These are phyloP conservation scores for Onychomys arenicola DNA, from an alignment of 2,797 vertebrate genomes.

Conservation along the genomic window DNA sequence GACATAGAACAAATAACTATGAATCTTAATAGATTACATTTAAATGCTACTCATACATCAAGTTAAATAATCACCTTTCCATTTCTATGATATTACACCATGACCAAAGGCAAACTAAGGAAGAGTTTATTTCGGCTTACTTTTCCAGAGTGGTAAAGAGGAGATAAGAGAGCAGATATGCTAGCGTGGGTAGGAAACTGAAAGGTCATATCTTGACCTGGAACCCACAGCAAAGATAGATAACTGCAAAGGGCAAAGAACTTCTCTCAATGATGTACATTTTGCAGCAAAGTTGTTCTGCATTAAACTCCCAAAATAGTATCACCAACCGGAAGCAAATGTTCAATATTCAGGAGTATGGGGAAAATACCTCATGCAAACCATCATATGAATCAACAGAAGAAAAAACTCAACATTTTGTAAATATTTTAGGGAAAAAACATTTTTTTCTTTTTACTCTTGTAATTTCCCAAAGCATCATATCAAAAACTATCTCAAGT, in stretches of 20 bases:
- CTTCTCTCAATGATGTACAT: not conserved
- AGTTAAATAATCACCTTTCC: not conserved
- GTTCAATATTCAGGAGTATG: not conserved
- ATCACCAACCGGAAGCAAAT: not conserved
- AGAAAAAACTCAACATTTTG: not conserved
- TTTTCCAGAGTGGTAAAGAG: not conserved
- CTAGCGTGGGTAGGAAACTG: not conserved
- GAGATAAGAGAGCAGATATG: too few relatives aligned
- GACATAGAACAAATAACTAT: not conserved
- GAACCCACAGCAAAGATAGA: not conserved
- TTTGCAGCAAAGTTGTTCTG: too few relatives aligned
- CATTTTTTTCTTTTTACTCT: not conserved
- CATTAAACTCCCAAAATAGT: not conserved
- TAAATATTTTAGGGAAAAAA: not conserved
- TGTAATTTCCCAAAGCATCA: not conserved
- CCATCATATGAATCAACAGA: not conserved
- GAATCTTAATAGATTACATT: not conserved
- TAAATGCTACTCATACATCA: not conserved
- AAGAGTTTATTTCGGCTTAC: not conserved
- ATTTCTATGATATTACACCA: not conserved
- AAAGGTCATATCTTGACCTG: not conserved
- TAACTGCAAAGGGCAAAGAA: not conserved
- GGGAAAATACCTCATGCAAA: not conserved
- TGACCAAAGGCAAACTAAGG: not conserved
- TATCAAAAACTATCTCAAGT: not conserved